Evolutionary conservation across 23 tunicate genomes (phyloP).

Genomic region (Styela plicata): DNA sequence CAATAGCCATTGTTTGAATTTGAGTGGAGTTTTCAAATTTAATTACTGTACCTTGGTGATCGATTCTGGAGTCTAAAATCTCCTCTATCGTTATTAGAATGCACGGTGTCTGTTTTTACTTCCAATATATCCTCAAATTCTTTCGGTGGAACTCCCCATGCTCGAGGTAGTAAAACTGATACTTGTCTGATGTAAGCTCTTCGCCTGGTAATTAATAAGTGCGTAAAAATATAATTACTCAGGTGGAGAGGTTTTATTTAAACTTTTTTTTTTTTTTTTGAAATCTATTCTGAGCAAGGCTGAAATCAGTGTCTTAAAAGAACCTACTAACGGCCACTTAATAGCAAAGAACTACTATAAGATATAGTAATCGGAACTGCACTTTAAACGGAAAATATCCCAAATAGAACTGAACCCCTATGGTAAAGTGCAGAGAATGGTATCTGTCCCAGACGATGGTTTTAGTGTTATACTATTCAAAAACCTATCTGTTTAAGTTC

Average conservation of each 20-base stretch:
- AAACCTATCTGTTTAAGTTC: too few relatives aligned
- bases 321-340: too few relatives aligned
- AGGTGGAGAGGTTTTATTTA: too few relatives aligned
- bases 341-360: too few relatives aligned
- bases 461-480: not conserved
- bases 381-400: too few relatives aligned
- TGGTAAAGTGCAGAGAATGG: too few relatives aligned
- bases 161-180: conserved; percentile 41
- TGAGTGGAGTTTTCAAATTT: not conserved
- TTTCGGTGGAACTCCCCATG: conserved; percentile 58
- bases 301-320: too few relatives aligned
- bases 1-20: not conserved
- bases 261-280: too few relatives aligned
- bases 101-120: not conserved
- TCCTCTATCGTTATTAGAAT: conserved; percentile 10
- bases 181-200: conserved; percentile 69
- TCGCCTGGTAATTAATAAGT: conserved; percentile 39
- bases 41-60: conserved; percentile 40
- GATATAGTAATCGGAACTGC: too few relatives aligned
- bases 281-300: too few relatives aligned
- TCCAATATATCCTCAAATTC: conserved; percentile 5
- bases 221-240: not conserved
- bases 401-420: too few relatives aligned
- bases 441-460: too few relatives aligned
- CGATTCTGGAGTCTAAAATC: conserved; percentile 43